Evolutionary conservation across 2,888 invertebrate species (phyloP).

Genomic region (Hofmannophila pseudospretella): DNA sequence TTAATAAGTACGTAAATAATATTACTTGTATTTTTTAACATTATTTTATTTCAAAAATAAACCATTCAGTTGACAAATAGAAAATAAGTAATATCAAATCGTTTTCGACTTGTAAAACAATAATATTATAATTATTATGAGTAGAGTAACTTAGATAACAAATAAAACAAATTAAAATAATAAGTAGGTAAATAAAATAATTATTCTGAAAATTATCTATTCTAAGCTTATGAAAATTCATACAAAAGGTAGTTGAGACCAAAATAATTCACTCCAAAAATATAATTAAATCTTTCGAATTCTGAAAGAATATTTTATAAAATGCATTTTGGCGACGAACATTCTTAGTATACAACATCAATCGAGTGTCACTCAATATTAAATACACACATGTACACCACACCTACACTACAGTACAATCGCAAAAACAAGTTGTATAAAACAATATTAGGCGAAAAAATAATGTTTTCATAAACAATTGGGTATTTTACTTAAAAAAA

Average conservation of each 20-base stretch:
- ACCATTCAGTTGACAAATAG: constrained; percentile 18
- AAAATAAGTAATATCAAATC: constrained; percentile 3
- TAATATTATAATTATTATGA: too few relatives aligned
- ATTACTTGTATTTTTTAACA: not conserved
- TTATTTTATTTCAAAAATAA: constrained; percentile 22
- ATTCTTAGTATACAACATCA: constrained; percentile 8
- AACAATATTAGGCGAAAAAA: too few relatives aligned
- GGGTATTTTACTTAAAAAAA: too few relatives aligned
- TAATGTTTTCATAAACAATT: too few relatives aligned
- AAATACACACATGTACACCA: too few relatives aligned
- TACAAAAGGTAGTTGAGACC: not conserved
- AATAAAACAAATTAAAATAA: not conserved
- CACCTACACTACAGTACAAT: constrained; percentile 16
- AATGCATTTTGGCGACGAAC: constrained; percentile 10
- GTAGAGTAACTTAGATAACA: too few relatives aligned
- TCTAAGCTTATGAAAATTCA: not conserved
- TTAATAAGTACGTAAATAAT: not conserved
- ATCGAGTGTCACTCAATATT: too few relatives aligned
- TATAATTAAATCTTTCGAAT: constrained; percentile 4
- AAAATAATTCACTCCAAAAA: constrained; percentile 1
- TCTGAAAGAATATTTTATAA: constrained; percentile 2
- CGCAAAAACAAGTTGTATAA: constrained; percentile 21
- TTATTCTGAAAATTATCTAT: too few relatives aligned
- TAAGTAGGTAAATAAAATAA: not conserved
- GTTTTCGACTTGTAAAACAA: not conserved